Evolutionary conservation across 1,140 invertebrate species (phyloP), one percentile per base, ranked within the genome.

Genomic region (Cotesia chilonis): DNA sequence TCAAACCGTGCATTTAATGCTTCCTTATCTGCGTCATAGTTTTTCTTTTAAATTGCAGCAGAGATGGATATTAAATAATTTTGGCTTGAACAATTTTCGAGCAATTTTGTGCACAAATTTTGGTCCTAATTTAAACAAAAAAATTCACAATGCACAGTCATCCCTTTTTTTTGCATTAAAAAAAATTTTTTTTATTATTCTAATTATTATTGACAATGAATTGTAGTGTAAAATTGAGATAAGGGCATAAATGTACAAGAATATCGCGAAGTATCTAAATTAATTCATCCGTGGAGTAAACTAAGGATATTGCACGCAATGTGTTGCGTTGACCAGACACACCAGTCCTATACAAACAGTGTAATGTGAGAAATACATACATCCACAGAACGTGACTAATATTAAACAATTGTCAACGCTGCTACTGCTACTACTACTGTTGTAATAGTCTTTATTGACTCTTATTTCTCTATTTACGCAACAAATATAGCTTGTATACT

Each of bases 361-460:
- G 77, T 83, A 83, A 84, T 83, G 83, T 83, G 83, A 79, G 82
- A 84, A 84, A 83, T 80, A 83, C 82, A 83, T 81, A 83, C 81
- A 79, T 78, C 74, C 61, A 54, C 57, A 47, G 35, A 72, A 41
- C 10, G 72, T 73, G 57, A 68, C 77, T 78, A 79, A 81, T 81
- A 81, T 79, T 77, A 77, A 52, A 72, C 55, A 54, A 72, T 67
- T 60, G 64, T 72, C 70, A 66, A 67, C 51, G n/a, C 41, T 59
- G 10, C 38, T 35, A 36, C 70, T 47, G 14, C n/a, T 36, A 38
- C 54, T 60, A 9, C 28, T 70, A 59, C 60, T 70, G 28, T 28
- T 28, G 28, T 28, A 28, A 28, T 28, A 28, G 28, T 2, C 28
- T 70, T 37, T 61, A 70, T 38, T 70, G 55, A 60, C 41, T 59